Evolutionary conservation across 2,888 invertebrate species (phyloP), one percentile per base, ranked within the genome.

Genomic region (Plemyria rubiginata): DNA sequence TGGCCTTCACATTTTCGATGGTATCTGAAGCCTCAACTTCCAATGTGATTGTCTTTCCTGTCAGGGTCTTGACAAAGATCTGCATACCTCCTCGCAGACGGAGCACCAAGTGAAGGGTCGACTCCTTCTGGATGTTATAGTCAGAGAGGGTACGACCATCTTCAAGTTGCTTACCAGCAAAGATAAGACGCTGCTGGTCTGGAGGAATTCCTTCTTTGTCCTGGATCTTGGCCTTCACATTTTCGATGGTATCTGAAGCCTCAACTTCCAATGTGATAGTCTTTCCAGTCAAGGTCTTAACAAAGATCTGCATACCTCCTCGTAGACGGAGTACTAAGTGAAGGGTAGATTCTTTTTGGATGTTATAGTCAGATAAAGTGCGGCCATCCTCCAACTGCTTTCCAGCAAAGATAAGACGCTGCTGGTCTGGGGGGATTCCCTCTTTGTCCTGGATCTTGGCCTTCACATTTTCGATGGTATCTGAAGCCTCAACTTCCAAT

Each of bases 361-460:
- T 88, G 43, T 88, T 88, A 66, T 89, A 89, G 59, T 89, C 88
- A 0, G 87, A 87, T 0, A 89, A 70, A 0, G 88, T 89, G 51
- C 88, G 85, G 0, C 88, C 88, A 71, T 89, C 88, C 66, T 89
- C 88, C 0, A 89, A 45, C 29, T 88, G 88, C 32, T 88, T 89
- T 0, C 88, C 88, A 4, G 88, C 88, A 13, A 89, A 89, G 68
- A 89, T 89, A 0, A 89, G 53, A 4, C 88, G 72, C 69, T 88
- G 88, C 56, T 88, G 88, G 64, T 88, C 88, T 60, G 88, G 88
- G 0, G 88, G 88, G 4, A 88, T 88, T 0, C 88, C 88, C 54
- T 88, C 88, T 13, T 88, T 88, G 70, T 88, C 88, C 54, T 88
- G 88, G 2, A 88, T 88, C 46, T 88, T 88, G 0, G 88, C 88